Evolutionary conservation across 1,140 invertebrate genomes (phyloP), one percentile per base, ranked within the genome.

Genomic region (Popillia japonica): DNA sequence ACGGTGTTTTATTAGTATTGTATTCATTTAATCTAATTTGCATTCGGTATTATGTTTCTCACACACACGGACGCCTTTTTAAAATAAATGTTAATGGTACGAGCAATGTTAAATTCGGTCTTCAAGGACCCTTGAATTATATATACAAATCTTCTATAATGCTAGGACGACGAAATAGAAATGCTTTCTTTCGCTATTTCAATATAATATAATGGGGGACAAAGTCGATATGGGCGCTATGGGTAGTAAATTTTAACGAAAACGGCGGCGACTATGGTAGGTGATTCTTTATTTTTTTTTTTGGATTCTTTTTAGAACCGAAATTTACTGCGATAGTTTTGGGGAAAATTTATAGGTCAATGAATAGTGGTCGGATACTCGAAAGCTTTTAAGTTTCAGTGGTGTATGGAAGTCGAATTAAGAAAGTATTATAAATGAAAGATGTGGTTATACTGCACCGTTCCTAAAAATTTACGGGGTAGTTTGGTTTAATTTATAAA

Each of bases 81-180:
- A 17, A 55, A 55, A 55, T 55, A 55, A 55, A 55, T 55, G 48
- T 17, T 55, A 55, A 55, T 55, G 48, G 48, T 55, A 55, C 27
- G 27, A 34, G 27, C 48, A 14, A 17, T 55, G 17, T 17, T 55
- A 55, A 68, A 68, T 68, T 68, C 61, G 61, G 61, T 0, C 22
- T 68, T 68, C 61, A 68, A 68, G 61, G 61, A 68, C 61, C 20
- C 22, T 68, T 68, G 22, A 68, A 68, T 68, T 68, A 14, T 34
- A 10, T 10, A 23, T 1, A 34, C 27, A 34, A 34, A 34, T 23
- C 61, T 27, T 55, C 17, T 55, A 55, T 55, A 14, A 34, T 34
- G 27, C 17, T 6, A 17, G 48, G 17, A 55, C 48, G 48, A 55
- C 17, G 17, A 55, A 55, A 55, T 17, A 55, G 48, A 55, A 55